phyloP scores from a whole-genome alignment of 92 coral and sea anemone genomes.

The Anthopleura xanthogrammica region DNA sequence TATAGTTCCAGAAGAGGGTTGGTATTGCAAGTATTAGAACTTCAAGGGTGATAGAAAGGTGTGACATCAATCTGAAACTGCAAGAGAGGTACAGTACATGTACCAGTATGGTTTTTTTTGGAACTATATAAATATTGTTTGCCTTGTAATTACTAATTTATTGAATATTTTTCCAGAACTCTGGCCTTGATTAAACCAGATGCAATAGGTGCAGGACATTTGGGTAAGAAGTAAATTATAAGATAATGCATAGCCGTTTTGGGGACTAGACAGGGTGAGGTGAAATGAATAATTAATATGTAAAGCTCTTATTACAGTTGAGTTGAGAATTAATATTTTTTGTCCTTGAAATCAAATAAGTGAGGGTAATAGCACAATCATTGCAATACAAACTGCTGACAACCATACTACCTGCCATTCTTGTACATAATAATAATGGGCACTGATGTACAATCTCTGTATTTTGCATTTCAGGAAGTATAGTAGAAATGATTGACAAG shows the following conservation, averaged over 20 bases:
- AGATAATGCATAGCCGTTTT: background rate
- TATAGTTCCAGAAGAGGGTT: background rate
- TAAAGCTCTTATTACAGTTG: too few relatives aligned
- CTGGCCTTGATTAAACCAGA: constrained; percentile 96
- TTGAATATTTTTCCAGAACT: constrained; percentile 44
- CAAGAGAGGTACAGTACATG: too few relatives aligned
- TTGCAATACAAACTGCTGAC: too few relatives aligned
- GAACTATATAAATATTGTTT: background rate
- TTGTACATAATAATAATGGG: background rate
- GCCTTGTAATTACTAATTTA: background rate
- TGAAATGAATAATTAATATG: too few relatives aligned
- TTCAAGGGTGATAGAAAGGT: too few relatives aligned
- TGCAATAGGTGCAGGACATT: constrained; percentile 60
- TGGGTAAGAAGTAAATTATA: constrained; percentile 53
- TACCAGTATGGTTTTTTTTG: too few relatives aligned
- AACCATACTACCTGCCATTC: background rate
- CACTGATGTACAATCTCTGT: background rate
- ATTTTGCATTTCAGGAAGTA: constrained; percentile 49
- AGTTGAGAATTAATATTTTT: too few relatives aligned
- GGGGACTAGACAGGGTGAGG: too few relatives aligned
- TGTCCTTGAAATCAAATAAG: too few relatives aligned
- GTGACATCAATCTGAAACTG: too few relatives aligned
- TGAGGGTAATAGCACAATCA: too few relatives aligned
- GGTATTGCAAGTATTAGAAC: too few relatives aligned
- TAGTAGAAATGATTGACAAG: constrained; percentile 78